A percentile compares a stretch with the other conserved stretches of the same genome.
These are phyloP conservation scores for Choloepus hoffmanni DNA, from an alignment of 2,113 vertebrate genomes.

Conservation along the genomic window DNA sequence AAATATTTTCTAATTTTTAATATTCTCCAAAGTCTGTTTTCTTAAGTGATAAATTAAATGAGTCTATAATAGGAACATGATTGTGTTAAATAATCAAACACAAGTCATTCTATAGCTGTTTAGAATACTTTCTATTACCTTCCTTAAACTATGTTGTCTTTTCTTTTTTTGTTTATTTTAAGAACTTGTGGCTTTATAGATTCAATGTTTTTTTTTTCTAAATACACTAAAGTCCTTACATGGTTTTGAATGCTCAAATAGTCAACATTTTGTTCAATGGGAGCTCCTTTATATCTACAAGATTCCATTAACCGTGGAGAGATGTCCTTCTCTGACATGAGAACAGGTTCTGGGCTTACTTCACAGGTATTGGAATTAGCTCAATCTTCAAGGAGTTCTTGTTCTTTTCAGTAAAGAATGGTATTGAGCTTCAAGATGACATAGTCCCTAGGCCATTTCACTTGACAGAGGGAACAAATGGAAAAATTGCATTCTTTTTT, in stretches of 20 bases:
- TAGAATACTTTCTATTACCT: background rate
- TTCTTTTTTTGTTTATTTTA: background rate
- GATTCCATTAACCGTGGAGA: background rate
- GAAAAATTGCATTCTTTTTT: background rate
- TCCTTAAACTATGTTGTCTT: background rate
- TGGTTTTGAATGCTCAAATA: background rate
- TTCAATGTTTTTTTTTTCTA: background rate
- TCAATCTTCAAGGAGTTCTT: background rate
- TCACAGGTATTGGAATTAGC: background rate
- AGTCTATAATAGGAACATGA: background rate
- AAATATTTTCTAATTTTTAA: background rate
- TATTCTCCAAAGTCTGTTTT: background rate
- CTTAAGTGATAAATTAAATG: background rate
- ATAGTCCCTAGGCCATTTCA: background rate
- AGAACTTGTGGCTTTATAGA: background rate
- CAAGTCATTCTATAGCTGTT: background rate
- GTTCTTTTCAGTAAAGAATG: background rate
- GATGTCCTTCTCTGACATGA: background rate
- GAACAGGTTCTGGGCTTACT: background rate
- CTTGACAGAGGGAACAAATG: background rate
- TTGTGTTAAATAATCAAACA: background rate
- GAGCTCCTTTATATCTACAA: background rate
- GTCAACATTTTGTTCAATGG: background rate
- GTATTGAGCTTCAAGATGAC: background rate
- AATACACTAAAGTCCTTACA: background rate